phyloP scores from a whole-genome alignment of 2,113 vertebrate genomes.

The Himantopus leucocephalus region DNA sequence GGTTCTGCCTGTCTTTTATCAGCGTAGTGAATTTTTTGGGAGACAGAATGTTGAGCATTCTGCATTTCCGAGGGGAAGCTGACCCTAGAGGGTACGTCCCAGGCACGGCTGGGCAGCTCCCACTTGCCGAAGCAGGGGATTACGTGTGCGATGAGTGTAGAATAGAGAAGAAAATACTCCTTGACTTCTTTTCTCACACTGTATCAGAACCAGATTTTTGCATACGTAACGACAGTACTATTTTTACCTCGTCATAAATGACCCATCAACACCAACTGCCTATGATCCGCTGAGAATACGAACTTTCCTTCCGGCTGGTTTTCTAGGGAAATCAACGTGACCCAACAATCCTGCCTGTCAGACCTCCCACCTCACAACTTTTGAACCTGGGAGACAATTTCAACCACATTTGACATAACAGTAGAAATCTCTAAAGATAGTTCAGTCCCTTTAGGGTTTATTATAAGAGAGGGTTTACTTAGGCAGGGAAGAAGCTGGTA shows the following conservation, averaged over 20 bases:
- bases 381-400: not conserved
- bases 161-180: not conserved
- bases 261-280: not conserved
- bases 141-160: not conserved
- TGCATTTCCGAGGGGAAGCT: not conserved
- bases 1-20: not conserved
- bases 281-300: not conserved
- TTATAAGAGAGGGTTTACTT: not conserved
- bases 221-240: not conserved
- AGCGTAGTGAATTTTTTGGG: not conserved
- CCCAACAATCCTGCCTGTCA: not conserved
- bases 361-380: not conserved
- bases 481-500: not conserved
- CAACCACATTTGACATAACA: not conserved
- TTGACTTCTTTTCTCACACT: not conserved
- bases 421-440: not conserved
- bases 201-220: not conserved
- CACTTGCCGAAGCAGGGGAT: not conserved
- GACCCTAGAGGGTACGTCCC: rapidly evolving
- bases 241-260: not conserved
- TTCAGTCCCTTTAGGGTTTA: not conserved
- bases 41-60: not conserved
- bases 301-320: not conserved
- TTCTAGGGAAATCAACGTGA: not conserved
- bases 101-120: not conserved